A percentile compares a stretch with the other conserved stretches of the same genome.
These are phyloP conservation scores for Paratilapia polleni DNA, from an alignment of 2,113 vertebrate genomes.

Conservation along the genomic window DNA sequence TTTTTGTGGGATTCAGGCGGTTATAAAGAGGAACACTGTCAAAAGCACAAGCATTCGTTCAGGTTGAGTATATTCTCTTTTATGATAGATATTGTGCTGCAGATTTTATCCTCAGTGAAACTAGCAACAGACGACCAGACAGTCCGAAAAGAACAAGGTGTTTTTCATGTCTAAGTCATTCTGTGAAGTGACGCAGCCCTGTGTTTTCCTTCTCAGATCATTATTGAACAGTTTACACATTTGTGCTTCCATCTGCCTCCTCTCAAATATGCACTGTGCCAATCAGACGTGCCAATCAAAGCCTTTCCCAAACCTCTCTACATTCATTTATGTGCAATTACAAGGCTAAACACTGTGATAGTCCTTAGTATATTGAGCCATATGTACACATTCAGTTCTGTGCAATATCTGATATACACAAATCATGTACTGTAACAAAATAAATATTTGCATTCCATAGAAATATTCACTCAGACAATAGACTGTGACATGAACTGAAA, in stretches of 20 bases:
- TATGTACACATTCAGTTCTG: constrained; percentile 68
- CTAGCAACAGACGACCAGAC: constrained; percentile 6
- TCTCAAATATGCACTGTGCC: constrained; percentile 13
- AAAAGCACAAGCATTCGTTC: constrained; percentile 63
- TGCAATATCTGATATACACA: constrained; percentile 56
- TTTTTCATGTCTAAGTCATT: constrained; percentile 41
- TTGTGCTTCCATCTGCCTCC: constrained; percentile 39
- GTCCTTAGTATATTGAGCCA: constrained; percentile 65
- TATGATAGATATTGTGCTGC: constrained; percentile 57
- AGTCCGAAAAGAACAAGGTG: constrained; percentile 54
- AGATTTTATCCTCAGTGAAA: constrained; percentile 43
- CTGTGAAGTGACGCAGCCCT: constrained; percentile 53
- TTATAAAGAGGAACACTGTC: constrained; percentile 56
- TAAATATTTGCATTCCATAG: constrained; percentile 73
- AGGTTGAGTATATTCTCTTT: constrained; percentile 51
- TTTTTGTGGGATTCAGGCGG: constrained; percentile 44
- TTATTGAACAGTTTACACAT: constrained; percentile 33
- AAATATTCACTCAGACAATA: constrained; percentile 52
- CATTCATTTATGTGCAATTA: constrained; percentile 72
- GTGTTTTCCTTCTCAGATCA: constrained; percentile 39
- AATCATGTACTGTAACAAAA: constrained; percentile 61
- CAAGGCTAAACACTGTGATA: constrained; percentile 68
- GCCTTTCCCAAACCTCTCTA: constrained; percentile 51
- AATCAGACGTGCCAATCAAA: constrained; percentile 24
- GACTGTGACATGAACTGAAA: constrained; percentile 39